A percentile compares a stretch with the other conserved stretches of the same genome.
Conservation (phyloP, 2,888 invertebrate species). For the Cabera pusaria region DNA sequence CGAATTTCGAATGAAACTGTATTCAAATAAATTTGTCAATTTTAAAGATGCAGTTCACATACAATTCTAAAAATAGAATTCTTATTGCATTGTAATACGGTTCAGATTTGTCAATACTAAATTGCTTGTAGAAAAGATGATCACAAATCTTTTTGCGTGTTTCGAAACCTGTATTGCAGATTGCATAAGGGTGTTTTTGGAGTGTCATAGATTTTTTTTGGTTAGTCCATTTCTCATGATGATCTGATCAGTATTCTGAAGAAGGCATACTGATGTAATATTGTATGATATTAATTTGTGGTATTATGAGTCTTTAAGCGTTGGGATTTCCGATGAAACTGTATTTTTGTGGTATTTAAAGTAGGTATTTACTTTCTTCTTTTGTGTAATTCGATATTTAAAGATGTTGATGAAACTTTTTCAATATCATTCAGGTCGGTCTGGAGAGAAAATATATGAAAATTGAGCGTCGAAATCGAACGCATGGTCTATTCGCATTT, state of each 20-base stretch:
- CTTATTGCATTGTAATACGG: too few relatives aligned
- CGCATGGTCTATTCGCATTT: too few relatives aligned
- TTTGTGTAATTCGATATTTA: too few relatives aligned
- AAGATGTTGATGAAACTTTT: too few relatives aligned
- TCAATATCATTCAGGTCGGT: too few relatives aligned
- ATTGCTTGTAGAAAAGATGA: neutral
- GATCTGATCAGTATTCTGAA: slow-evolving; percentile 11
- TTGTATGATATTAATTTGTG: slow-evolving; percentile 15
- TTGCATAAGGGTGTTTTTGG: slow-evolving; percentile 14
- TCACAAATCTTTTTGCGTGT: slow-evolving; percentile 1
- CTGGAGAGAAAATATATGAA: too few relatives aligned
- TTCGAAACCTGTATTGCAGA: slow-evolving; percentile 12
- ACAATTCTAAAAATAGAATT: too few relatives aligned
- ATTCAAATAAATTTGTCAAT: neutral
- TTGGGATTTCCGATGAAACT: slow-evolving; percentile 2
- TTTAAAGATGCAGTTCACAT: neutral
- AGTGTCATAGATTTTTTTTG: slow-evolving; percentile 4
- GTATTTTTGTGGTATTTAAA: too few relatives aligned
- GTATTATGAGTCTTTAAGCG: slow-evolving; percentile 5
- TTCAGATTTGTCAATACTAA: too few relatives aligned
- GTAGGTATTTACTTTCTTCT: too few relatives aligned
- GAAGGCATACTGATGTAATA: slow-evolving; percentile 18
- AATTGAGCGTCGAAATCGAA: too few relatives aligned
- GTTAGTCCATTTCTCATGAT: slow-evolving; percentile 8
- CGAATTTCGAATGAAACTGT: neutral